Evolutionary conservation across 2,888 invertebrate genomes (phyloP).

Genomic region (Cataglyphis altisquamis): DNA sequence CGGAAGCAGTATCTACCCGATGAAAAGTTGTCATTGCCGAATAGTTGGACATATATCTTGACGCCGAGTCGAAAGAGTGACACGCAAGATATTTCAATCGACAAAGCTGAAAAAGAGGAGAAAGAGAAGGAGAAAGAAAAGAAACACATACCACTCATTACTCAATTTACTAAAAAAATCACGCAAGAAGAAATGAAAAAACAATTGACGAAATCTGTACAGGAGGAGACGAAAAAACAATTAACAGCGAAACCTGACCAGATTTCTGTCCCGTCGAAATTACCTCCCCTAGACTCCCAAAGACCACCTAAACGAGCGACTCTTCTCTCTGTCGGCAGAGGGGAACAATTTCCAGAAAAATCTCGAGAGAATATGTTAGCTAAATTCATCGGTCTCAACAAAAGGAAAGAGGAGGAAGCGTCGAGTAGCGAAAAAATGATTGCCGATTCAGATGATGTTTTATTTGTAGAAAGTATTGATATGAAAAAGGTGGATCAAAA

Average conservation of each 20-base stretch:
- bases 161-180: constrained; percentile 86
- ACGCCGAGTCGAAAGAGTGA: constrained; percentile 74
- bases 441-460: not conserved
- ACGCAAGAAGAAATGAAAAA: constrained; percentile 83
- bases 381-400: constrained; percentile 51
- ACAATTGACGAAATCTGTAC: constrained; percentile 73
- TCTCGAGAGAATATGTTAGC: constrained; percentile 71
- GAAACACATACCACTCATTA: constrained; percentile 86
- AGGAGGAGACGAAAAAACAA: constrained; percentile 20
- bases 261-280: constrained; percentile 58
- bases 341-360: constrained; percentile 78
- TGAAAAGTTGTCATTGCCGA: constrained; percentile 87
- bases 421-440: not conserved
- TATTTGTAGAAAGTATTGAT: not conserved
- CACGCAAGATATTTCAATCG: constrained; percentile 62
- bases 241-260: not conserved
- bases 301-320: constrained; percentile 80
- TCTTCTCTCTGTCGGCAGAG: constrained; percentile 80
- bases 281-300: constrained; percentile 53
- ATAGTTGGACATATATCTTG: constrained; percentile 88
- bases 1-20: constrained; percentile 87
- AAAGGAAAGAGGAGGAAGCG: not conserved
- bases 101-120: constrained; percentile 69
- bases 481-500: not conserved
- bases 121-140: constrained; percentile 73